Percentiles rank a stretch among this genome's conserved stretches.
phyloP scores from a whole-genome alignment of 2,888 invertebrate genomes.

The Lasius platythorax region DNA sequence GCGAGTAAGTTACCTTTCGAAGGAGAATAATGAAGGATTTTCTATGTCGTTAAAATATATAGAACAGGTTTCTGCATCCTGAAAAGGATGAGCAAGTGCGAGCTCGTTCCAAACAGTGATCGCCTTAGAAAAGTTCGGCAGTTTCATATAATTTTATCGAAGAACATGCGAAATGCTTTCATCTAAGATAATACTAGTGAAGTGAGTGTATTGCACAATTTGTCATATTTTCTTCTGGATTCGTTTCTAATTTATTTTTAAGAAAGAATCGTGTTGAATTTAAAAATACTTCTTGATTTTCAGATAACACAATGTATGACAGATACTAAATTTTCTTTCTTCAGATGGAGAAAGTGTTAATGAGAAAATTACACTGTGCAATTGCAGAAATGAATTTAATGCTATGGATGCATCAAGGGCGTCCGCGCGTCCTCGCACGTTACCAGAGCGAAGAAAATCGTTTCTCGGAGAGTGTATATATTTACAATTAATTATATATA shows the following conservation, averaged over 20 bases:
- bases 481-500: conserved; percentile 63
- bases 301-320: background rate
- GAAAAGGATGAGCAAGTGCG: background rate
- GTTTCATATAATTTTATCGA: conserved; percentile 54
- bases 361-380: background rate
- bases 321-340: background rate
- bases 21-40: conserved; percentile 55
- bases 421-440: conserved; percentile 4
- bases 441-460: conserved; percentile 40
- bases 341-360: background rate
- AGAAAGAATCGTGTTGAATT: background rate
- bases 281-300: background rate
- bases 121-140: conserved; percentile 24
- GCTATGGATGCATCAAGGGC: background rate
- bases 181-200: background rate
- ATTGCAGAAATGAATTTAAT: conserved; percentile 9
- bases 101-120: background rate
- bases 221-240: background rate
- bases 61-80: background rate
- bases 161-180: background rate
- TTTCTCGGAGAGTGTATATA: conserved; percentile 63
- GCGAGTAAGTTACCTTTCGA: conserved; percentile 47
- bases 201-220: conserved; percentile 17
- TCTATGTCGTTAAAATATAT: conserved; percentile 53
- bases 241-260: background rate